These are phyloP conservation scores for Polydrusus pterygomalis DNA, from an alignment of 2,888 invertebrate genomes.

Conservation along the genomic window DNA sequence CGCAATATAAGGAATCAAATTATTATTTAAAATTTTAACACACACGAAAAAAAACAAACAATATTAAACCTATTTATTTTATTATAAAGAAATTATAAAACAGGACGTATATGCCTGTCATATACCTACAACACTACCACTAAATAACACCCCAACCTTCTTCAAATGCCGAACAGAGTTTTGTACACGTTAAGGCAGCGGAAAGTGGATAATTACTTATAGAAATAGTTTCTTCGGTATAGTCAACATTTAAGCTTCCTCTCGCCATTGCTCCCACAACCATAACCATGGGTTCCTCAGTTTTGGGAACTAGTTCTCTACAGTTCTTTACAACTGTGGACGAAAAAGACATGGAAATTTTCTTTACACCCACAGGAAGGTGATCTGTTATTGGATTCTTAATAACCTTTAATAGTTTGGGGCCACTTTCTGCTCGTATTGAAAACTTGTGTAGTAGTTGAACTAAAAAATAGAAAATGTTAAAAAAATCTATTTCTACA, in stretches of 20 bases:
- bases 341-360: conserved; percentile 92
- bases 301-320: conserved; percentile 84
- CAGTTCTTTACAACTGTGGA: conserved; percentile 82
- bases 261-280: conserved; percentile 98
- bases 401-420: conserved; percentile 94
- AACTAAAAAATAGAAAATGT: conserved; percentile 77
- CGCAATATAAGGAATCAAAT: no score
- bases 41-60: background rate
- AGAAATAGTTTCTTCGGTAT: conserved; percentile 91
- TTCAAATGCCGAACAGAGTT: conserved; percentile 95
- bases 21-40: background rate
- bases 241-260: conserved; percentile 92
- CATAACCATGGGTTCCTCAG: conserved; percentile 89
- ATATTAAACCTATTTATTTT: conserved; percentile 11
- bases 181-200: conserved; percentile 96
- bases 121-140: background rate
- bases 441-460: conserved; percentile 96
- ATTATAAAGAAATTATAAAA: conserved; percentile 17
- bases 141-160: conserved; percentile 82
- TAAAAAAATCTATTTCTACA: background rate
- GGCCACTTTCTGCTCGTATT: conserved; percentile 92
- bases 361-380: conserved; percentile 94
- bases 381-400: conserved; percentile 97
- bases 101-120: background rate
- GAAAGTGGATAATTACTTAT: conserved; percentile 98